These are phyloP conservation scores for Byasa hedistus DNA, from an alignment of 2,888 invertebrate species.

Conservation along the genomic window DNA sequence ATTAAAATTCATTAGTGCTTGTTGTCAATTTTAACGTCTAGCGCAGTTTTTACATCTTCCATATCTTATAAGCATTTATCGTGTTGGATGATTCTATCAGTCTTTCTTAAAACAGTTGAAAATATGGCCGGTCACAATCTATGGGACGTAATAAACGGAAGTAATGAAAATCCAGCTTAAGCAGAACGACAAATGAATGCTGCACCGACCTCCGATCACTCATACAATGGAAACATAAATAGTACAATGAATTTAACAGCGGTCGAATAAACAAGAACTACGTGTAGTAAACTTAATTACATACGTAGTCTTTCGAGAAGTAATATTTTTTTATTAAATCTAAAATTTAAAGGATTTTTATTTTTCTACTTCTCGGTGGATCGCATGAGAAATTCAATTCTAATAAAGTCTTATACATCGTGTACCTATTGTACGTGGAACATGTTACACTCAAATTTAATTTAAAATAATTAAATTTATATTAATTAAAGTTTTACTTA, in stretches of 20 bases:
- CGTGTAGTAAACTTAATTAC: constrained; percentile 22
- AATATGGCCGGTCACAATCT: constrained; percentile 5
- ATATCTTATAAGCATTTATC: neutral
- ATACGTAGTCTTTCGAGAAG: constrained; percentile 16
- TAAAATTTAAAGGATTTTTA: neutral
- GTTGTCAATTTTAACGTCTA: neutral
- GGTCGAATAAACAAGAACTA: constrained; percentile 21
- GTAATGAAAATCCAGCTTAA: constrained; percentile 23
- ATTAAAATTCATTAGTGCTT: neutral
- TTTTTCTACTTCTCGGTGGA: neutral
- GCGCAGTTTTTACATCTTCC: neutral
- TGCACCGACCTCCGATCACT: constrained; percentile 1
- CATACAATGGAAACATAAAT: constrained; percentile 18
- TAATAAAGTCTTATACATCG: neutral
- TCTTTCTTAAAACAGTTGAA: constrained; percentile 4
- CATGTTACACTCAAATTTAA: constrained; percentile 3
- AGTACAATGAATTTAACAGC: constrained; percentile 13
- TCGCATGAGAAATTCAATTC: neutral
- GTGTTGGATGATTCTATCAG: constrained; percentile 13
- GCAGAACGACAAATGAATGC: constrained; percentile 9
- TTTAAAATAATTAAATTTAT: constrained; percentile 17
- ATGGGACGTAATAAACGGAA: neutral
- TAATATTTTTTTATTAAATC: constrained; percentile 1
- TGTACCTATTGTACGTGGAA: constrained; percentile 5
- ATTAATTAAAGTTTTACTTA: constrained; percentile 37